Evolutionary conservation across 2,113 vertebrate species (phyloP).

Genomic region (Agelaius phoeniceus): DNA sequence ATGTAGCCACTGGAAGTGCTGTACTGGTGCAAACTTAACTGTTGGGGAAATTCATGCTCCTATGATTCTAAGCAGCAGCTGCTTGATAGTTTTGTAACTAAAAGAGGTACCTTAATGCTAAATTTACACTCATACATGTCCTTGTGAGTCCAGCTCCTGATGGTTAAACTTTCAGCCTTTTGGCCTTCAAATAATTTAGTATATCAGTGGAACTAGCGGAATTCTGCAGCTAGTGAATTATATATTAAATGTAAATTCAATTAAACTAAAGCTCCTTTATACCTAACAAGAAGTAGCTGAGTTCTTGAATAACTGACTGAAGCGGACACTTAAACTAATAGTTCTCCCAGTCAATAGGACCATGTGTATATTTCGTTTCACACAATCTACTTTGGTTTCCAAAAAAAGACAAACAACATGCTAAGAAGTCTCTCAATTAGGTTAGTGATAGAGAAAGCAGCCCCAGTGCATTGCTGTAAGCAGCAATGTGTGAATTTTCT

Average conservation of each 20-base stretch:
- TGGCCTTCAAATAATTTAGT: neutral
- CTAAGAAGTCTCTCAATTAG: neutral
- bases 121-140: neutral
- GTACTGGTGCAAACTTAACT: neutral
- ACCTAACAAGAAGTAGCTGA: neutral
- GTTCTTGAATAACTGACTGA: neutral
- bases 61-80: neutral
- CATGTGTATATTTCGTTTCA: neutral
- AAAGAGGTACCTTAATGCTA: neutral
- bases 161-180: neutral
- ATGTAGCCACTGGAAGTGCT: neutral
- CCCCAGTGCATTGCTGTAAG: neutral
- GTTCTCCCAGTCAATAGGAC: neutral
- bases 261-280: neutral
- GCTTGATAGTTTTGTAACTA: neutral
- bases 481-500: constrained; percentile 39
- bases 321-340: neutral
- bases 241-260: neutral
- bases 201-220: neutral
- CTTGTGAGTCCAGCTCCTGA: neutral
- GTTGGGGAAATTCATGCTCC: neutral
- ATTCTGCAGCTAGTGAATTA: neutral
- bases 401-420: constrained; percentile 8
- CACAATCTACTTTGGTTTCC: neutral
- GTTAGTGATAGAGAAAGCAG: neutral